These are phyloP conservation scores for Parnassius apollo DNA, from an alignment of 2,888 invertebrate species.

Conservation along the genomic window DNA sequence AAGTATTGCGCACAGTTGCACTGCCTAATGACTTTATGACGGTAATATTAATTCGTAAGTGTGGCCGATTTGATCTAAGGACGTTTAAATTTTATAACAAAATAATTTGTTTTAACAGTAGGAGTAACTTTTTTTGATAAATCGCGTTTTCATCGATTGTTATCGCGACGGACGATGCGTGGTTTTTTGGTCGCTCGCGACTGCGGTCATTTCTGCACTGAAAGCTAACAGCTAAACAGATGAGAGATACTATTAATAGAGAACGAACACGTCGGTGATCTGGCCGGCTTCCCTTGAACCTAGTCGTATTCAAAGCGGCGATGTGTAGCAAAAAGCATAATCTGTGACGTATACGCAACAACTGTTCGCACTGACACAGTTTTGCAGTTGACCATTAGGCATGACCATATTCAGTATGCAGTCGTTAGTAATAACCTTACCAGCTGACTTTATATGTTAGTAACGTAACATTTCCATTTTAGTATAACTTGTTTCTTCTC, in stretches of 20 bases:
- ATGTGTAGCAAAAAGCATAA: constrained; percentile 64
- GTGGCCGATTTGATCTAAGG: neutral
- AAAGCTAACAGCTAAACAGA: constrained; percentile 74
- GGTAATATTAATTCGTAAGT: constrained; percentile 52
- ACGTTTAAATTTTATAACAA: neutral
- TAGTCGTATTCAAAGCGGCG: constrained; percentile 51
- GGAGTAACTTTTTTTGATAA: neutral
- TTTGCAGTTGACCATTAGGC: constrained; percentile 72
- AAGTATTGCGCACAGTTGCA: constrained; percentile 62
- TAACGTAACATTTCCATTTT: constrained; percentile 22
- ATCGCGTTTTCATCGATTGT: constrained; percentile 6
- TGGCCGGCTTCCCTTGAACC: constrained; percentile 79
- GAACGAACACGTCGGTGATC: constrained; percentile 71
- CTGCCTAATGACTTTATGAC: constrained; percentile 60
- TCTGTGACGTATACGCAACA: constrained; percentile 67
- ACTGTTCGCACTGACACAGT: constrained; percentile 76
- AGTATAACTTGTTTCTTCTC: neutral
- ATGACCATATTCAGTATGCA: constrained; percentile 57
- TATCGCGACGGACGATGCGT: constrained; percentile 50
- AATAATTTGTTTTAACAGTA: neutral
- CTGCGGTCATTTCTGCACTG: constrained; percentile 78
- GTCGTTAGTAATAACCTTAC: constrained; percentile 52
- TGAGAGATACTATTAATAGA: constrained; percentile 75
- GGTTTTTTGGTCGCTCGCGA: constrained; percentile 65
- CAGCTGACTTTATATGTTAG: constrained; percentile 48